Base-by-base conservation (phyloP, 2,888 invertebrate species). In the Acanthococcus lagerstroemiae region DNA sequence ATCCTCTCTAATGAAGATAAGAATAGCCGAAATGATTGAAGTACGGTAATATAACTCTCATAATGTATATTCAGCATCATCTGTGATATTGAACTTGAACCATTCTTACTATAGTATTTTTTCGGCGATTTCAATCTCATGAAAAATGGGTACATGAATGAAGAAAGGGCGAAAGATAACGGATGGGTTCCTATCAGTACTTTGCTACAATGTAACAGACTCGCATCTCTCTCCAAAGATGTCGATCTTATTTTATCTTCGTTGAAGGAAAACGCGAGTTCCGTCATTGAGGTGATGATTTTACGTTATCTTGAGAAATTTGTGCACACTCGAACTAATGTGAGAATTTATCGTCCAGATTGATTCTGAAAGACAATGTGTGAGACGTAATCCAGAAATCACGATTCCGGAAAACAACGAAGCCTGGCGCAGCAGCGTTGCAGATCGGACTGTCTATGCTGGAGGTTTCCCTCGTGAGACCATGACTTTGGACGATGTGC, bases 41-140 rank as follows among this genome's bases (percentile, higher is more conserved):
- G 60, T 60, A 48, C 15, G n/a, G n/a, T n/a, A 45, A 4, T n/a
- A n/a, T n/a, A n/a, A n/a, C n/a, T n/a, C n/a, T n/a, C n/a, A n/a
- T n/a, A n/a, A n/a, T n/a, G n/a, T n/a, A n/a, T n/a, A n/a, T n/a
- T n/a, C n/a, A n/a, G n/a, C n/a, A n/a, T n/a, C n/a, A n/a, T n/a
- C 4, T n/a, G 4, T 45, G 4, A n/a, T 37, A 7, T 45, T 17
- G 4, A 6, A 45, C 15, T 45, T 5, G 6, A 9, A 26, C 48
- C 4, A 2, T 60, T 22, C n/a, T 6, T 56, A 30, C 7, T 50
- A 1, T 24, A 76, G 83, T 86, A 83, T 73, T 86, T 82, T 74
- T 90, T 89, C 80, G 95, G 97, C 57, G 92, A 99, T 76, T 82
- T 88, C 4, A 99, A 99, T 78, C 80, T 99, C 60, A 86, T 87